phyloP scores from a whole-genome alignment of 2,888 invertebrate genomes.

The Parnassius smintheus region DNA sequence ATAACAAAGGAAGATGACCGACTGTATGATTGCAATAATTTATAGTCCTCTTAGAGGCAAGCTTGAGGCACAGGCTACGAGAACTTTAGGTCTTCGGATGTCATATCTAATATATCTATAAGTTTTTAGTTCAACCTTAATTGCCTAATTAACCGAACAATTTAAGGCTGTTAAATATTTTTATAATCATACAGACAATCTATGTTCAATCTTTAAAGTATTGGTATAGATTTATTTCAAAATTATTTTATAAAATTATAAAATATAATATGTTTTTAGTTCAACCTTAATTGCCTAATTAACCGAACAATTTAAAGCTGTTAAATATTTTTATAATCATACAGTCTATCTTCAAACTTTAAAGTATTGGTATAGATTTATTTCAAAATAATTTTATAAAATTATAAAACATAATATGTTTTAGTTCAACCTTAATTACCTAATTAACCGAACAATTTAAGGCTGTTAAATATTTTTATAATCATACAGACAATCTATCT shows the following conservation, averaged over 20 bases:
- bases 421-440: constrained; percentile 16
- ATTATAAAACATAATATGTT: background rate
- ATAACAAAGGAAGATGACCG: constrained; percentile 78
- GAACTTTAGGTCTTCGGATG: constrained; percentile 41
- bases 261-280: constrained; percentile 1
- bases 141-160: constrained; percentile 25
- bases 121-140: constrained; percentile 14
- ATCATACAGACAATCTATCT: background rate
- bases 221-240: too few species aligned
- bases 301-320: constrained; percentile 18
- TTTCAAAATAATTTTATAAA: too few species aligned
- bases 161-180: background rate
- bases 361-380: too few species aligned
- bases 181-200: background rate
- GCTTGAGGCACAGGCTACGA: constrained; percentile 48
- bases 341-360: background rate
- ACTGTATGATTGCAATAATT: constrained; percentile 66
- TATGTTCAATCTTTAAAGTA: too few species aligned
- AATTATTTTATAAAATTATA: too few species aligned
- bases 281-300: constrained; percentile 21
- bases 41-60: constrained; percentile 48
- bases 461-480: background rate
- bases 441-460: constrained; percentile 23
- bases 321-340: background rate
- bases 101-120: background rate